Evolutionary conservation across 1,140 invertebrate species (phyloP).

Genomic region (Leptestheria dahalacensis): DNA sequence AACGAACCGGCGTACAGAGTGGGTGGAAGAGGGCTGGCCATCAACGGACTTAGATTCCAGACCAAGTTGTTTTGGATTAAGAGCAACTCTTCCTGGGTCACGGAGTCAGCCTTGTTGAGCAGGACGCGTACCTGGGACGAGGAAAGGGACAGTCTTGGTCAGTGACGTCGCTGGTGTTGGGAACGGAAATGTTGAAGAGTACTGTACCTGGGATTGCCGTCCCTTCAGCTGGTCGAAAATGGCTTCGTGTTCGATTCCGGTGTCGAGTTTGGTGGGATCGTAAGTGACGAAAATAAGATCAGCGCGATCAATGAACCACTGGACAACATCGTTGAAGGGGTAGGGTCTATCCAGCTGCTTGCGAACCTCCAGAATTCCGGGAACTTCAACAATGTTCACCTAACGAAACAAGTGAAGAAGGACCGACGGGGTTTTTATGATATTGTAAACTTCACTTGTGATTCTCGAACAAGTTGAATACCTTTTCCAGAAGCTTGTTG

Average conservation of each 20-base stretch:
- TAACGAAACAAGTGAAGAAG: no score
- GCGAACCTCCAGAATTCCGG: conserved; percentile 82
- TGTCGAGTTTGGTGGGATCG: conserved; percentile 86
- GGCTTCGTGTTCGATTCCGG: conserved; percentile 83
- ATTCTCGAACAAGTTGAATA: no score
- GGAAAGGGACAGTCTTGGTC: no score
- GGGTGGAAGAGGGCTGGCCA: conserved; percentile 84
- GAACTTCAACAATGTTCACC: conserved; percentile 92
- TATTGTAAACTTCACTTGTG: no score
- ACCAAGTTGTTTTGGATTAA: conserved; percentile 82
- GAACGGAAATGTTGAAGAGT: conserved; percentile 9
- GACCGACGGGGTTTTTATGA: no score
- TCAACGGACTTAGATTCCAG: conserved; percentile 88
- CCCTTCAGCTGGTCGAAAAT: conserved; percentile 85
- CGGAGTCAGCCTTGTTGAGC: conserved; percentile 85
- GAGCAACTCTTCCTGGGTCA: conserved; percentile 82
- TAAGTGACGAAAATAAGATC: conserved; percentile 91
- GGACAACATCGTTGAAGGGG: conserved; percentile 87
- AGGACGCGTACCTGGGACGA: conserved; percentile 50
- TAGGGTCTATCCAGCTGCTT: conserved; percentile 85
- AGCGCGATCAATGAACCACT: conserved; percentile 90
- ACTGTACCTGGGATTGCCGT: conserved; percentile 61
- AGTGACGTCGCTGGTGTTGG: no score
- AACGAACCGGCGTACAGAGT: conserved; percentile 85
- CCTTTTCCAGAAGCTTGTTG: conserved; percentile 75